Evolutionary conservation across 1,140 invertebrate species (phyloP), one percentile per base, ranked within the genome.

Genomic region (Ctenoplectra terminalis): DNA sequence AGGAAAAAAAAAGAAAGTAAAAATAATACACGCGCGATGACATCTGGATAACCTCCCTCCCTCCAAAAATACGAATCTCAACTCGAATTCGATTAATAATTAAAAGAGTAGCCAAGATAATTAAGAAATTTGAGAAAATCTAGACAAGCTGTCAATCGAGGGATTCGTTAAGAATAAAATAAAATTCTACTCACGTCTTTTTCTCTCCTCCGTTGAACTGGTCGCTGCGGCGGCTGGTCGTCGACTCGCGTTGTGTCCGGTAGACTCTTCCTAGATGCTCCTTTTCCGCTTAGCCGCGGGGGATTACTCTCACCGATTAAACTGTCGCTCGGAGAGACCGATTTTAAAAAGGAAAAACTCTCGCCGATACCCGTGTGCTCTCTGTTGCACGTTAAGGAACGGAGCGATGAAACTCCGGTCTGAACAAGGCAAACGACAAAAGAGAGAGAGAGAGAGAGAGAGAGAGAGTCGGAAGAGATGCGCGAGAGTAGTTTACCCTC

Each of bases 121-220:
- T n/a, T n/a, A n/a, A n/a, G 7, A 26, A 34, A n/a, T 1, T 17
- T 6, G 15, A 17, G 48, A n/a, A 6, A n/a, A 23, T n/a, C 13
- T 37, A 20, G 0, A 20, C 6, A 23, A 11, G 23, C 15, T 52
- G 46, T 40, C 26, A 37, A 43, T 13, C 34, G 61, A n/a, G 9
- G 31, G 17, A 61, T 61, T 26, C 6, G 31, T 29, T 26, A 1
- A n/a, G 23, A 5, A 3, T 20, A 34, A 15, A 37, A 54, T 6
- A 7, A 40, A 13, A 9, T 40, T 40, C 48, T 86, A 87, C 85
- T 87, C 84, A 87, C 85, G 81, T 87, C 40, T 87, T 86, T 66
- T 48, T 87, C 71, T 79, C 69, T 87, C 60, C 60, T 76, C 48
- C 50, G 67, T 78, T n/a, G 74, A 52, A 78, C 43, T 75, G 71